phyloP scores from a whole-genome alignment of 2,888 invertebrate species.

The Druceiella hillmani region DNA sequence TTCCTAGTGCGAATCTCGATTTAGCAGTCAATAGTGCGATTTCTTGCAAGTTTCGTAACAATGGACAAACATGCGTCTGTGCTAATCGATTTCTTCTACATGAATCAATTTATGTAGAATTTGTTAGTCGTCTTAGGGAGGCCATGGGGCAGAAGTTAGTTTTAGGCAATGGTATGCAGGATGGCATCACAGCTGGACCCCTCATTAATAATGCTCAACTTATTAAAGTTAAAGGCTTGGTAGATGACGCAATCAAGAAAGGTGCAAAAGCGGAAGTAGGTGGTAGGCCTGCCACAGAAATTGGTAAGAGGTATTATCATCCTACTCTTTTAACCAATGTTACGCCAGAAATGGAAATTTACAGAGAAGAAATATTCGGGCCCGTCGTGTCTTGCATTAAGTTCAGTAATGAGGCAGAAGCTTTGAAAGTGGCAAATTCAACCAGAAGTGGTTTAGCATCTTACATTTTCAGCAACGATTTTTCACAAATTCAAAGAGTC shows the following conservation, averaged over 20 bases:
- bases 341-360: conserved; percentile 74
- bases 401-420: conserved; percentile 87
- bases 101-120: conserved; percentile 70
- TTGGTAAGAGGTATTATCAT: conserved; percentile 79
- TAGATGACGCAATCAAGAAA: conserved; percentile 79
- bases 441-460: conserved; percentile 84
- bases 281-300: conserved; percentile 58
- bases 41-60: conserved; percentile 89
- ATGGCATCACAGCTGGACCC: conserved; percentile 80
- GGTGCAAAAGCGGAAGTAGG: conserved; percentile 78
- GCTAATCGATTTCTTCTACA: conserved; percentile 88
- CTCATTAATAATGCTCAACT: conserved; percentile 84
- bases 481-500: conserved; percentile 88
- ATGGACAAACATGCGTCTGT: conserved; percentile 96
- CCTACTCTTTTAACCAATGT: conserved; percentile 85
- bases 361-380: conserved; percentile 91
- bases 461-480: conserved; percentile 88
- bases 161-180: conserved; percentile 72
- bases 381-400: conserved; percentile 83
- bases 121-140: conserved; percentile 64
- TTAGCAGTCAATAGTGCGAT: conserved; percentile 83
- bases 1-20: conserved; percentile 83
- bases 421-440: conserved; percentile 74
- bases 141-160: conserved; percentile 63
- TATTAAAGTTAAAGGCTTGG: conserved; percentile 71